Evolutionary conservation across 2,888 invertebrate species (phyloP).

Genomic region (Lobophora halterata): DNA sequence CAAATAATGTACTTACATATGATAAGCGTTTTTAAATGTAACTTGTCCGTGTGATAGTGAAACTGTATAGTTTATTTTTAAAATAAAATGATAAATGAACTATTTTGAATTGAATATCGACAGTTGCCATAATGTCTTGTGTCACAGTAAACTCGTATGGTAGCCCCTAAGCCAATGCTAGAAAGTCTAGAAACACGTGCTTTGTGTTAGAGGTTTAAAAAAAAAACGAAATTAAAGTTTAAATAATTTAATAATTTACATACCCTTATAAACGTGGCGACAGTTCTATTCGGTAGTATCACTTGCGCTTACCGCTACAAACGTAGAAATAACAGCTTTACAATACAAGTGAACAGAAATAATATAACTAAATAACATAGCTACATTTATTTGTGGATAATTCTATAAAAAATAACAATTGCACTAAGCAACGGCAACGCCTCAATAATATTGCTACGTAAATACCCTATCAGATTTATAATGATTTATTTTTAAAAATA

Average conservation of each 20-base stretch:
- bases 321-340: constrained; percentile 21
- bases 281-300: constrained; percentile 29
- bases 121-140: too few species aligned
- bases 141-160: too few species aligned
- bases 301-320: constrained; percentile 30
- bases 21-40: constrained; percentile 31
- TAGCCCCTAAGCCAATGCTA: too few species aligned
- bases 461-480: constrained; percentile 15
- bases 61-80: constrained; percentile 41
- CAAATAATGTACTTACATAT: constrained; percentile 31
- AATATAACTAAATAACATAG: constrained; percentile 18
- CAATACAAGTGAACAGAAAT: constrained; percentile 17
- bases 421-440: constrained; percentile 18
- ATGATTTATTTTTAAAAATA: constrained; percentile 9
- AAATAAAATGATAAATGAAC: constrained; percentile 11
- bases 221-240: constrained; percentile 13
- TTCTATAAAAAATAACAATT: constrained; percentile 20
- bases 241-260: constrained; percentile 31
- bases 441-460: constrained; percentile 15
- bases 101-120: too few species aligned
- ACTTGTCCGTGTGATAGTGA: constrained; percentile 32
- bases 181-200: too few species aligned
- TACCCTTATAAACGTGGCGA: constrained; percentile 24
- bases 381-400: constrained; percentile 8
- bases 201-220: too few species aligned